These are phyloP conservation scores for Mycetomoellerius zeteki DNA, from an alignment of 1,140 invertebrate species.

Conservation along the genomic window DNA sequence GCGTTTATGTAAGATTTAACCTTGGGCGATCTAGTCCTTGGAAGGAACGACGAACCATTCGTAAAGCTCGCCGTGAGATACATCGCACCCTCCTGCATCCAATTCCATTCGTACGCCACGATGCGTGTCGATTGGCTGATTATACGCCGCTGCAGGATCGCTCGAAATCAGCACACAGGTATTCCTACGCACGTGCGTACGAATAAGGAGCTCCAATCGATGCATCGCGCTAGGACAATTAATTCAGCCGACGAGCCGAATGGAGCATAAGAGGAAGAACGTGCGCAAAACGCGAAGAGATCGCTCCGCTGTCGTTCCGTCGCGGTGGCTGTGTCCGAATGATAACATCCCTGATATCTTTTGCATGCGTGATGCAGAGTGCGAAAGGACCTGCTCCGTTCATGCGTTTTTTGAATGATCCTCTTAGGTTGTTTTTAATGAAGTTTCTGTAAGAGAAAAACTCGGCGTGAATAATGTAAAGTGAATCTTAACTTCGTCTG, in stretches of 20 bases:
- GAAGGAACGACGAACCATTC: slow-evolving; percentile 5
- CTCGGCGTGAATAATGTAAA: slow-evolving; percentile 71
- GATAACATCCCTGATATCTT: slow-evolving; percentile 67
- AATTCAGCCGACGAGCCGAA: slow-evolving; percentile 34
- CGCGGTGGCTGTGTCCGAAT: slow-evolving; percentile 65
- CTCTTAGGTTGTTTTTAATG: slow-evolving; percentile 22
- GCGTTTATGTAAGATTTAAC: background rate
- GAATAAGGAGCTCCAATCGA: slow-evolving; percentile 39
- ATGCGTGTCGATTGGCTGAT: slow-evolving; percentile 56
- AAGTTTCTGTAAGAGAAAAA: slow-evolving; percentile 63
- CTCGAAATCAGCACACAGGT: slow-evolving; percentile 8
- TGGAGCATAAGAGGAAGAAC: slow-evolving; percentile 41
- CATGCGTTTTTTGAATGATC: slow-evolving; percentile 4
- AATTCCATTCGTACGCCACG: slow-evolving; percentile 43
- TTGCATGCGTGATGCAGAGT: slow-evolving; percentile 35
- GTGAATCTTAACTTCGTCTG: slow-evolving; percentile 64
- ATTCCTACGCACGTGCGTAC: slow-evolving; percentile 15
- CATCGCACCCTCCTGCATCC: slow-evolving; percentile 17
- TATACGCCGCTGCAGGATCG: background rate
- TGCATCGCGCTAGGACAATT: slow-evolving; percentile 51
- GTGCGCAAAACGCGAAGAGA: slow-evolving; percentile 29
- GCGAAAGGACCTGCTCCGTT: slow-evolving; percentile 22
- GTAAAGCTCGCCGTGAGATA: slow-evolving; percentile 7
- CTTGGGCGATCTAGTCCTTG: slow-evolving; percentile 12
- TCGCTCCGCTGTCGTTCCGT: slow-evolving; percentile 55